Percentiles rank a stretch among this genome's conserved stretches.
Evolutionary conservation across 2,797 vertebrate genomes (phyloP).

Genomic region (Lepus townsendii): DNA sequence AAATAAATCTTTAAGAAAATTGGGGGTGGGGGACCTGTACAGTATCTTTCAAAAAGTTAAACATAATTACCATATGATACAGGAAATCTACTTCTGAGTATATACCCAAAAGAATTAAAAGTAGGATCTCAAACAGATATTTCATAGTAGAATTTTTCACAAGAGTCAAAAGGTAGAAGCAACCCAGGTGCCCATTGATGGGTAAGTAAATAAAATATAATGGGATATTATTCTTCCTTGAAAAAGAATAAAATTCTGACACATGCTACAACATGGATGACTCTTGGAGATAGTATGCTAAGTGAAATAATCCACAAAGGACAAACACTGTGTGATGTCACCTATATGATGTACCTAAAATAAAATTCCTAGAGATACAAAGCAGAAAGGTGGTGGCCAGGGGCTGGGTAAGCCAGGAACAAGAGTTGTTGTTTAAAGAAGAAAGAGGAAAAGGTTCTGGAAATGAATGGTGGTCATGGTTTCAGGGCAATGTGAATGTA

Average conservation of each 20-base stretch:
- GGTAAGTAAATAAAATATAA: not conserved
- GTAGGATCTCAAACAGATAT: not conserved
- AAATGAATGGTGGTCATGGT: not conserved
- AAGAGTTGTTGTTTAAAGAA: not conserved
- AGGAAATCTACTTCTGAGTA: not conserved
- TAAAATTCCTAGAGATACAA: not conserved
- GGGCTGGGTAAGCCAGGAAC: too few relatives aligned
- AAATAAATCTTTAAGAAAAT: too few relatives aligned
- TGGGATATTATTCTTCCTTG: not conserved
- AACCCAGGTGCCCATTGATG: not conserved
- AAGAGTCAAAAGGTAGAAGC: not conserved
- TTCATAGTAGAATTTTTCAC: not conserved
- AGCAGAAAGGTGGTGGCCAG: not conserved
- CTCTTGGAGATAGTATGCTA: not conserved
- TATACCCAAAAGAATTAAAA: not conserved
- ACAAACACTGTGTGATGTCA: not conserved
- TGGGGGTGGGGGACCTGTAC: too few relatives aligned
- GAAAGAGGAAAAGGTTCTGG: not conserved
- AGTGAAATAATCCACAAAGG: not conserved
- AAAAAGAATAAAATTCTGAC: slow-evolving; percentile 1
- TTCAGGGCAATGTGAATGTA: not conserved
- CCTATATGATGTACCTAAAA: not conserved
- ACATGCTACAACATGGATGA: not conserved
- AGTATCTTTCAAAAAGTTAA: slow-evolving; percentile 36
- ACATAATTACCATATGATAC: not conserved